Conservation (phyloP, 2,113 vertebrate genomes). For the Budorcas taxicolor region DNA sequence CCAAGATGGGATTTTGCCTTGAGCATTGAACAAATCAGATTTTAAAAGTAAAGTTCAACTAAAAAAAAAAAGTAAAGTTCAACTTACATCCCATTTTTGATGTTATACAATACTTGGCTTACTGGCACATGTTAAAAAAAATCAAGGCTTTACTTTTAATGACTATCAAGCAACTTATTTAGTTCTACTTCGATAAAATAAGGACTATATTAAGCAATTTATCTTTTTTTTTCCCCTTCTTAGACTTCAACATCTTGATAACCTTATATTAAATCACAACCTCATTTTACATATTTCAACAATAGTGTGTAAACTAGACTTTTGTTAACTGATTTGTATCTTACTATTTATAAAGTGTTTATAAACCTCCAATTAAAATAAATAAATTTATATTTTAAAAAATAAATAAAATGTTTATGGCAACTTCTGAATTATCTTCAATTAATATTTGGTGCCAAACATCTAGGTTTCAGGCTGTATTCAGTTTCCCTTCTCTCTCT, state of each 20-base stretch:
- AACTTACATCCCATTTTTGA: not conserved
- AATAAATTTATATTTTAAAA: no score
- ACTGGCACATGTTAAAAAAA: constrained; percentile 11
- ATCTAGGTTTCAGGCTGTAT: constrained; percentile 11
- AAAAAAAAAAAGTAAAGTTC: not conserved
- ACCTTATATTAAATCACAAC: not conserved
- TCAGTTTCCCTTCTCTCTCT: not conserved
- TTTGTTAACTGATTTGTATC: not conserved
- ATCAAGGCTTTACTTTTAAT: constrained; percentile 39
- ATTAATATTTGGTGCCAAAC: constrained; percentile 38
- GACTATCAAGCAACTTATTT: constrained; percentile 32
- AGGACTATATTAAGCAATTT: not conserved
- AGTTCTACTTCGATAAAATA: constrained; percentile 5
- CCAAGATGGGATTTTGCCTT: not conserved
- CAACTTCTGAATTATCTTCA: constrained; percentile 18
- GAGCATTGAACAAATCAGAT: constrained; percentile 2
- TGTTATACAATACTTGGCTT: not conserved
- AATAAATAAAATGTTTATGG: constrained; percentile 15
- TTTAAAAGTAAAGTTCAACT: constrained; percentile 39
- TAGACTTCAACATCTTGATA: constrained; percentile 1
- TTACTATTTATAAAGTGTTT: constrained; percentile 40
- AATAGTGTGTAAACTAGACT: not conserved
- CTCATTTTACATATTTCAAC: constrained; percentile 10
- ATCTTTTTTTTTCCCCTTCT: not conserved
- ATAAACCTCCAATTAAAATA: not conserved